Base-by-base conservation (phyloP, 2,888 invertebrate genomes). In the Tetranychus piercei region DNA sequence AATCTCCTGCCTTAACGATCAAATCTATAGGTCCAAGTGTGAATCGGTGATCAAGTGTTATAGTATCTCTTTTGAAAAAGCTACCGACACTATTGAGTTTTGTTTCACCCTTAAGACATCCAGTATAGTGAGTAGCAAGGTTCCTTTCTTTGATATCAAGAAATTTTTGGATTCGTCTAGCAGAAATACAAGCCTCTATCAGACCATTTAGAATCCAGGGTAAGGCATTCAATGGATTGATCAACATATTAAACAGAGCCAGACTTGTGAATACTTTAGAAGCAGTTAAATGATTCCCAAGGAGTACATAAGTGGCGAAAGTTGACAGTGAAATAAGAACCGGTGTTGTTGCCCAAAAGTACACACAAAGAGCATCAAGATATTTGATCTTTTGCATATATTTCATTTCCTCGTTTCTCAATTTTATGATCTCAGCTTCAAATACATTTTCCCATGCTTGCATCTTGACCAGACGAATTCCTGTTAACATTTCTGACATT, bases 161-260 rank as follows among this genome's bases (percentile, higher is more conserved):
- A 73, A 94, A 86, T 80, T 87, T 87, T 81, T 93, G 91, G 65
- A 96, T 88, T 78, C 95, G 87, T 81, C 90, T 90, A 7, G 94
- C 83, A 0, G 96, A 96, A 0, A 97, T 92, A 90, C 92, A 93
- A 0, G 96, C 92, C 83, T 99, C 96, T 70, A 94, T 89, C 4
- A 97, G 84, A 0, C 96, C 97, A 83, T 95, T 97, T 23, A 99
- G 84, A 4, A 97, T 95, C 96, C 97, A 99, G 0, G 97, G 97
- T 82, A 97, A 94, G 0, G 95, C 92, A 84, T 99, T 99, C 76
- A 99, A 83, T 0, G 97, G 97, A 74, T 89, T 88, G 79, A 97
- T 96, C 76, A 99, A 85, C 91, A 99, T 95, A 81, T 95, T 93
- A 76, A 99, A 87, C 74, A 99, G 84, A 0, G 97, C 94, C 78